phyloP scores from a whole-genome alignment of 2,888 invertebrate genomes.

The Adineta ricciae region DNA sequence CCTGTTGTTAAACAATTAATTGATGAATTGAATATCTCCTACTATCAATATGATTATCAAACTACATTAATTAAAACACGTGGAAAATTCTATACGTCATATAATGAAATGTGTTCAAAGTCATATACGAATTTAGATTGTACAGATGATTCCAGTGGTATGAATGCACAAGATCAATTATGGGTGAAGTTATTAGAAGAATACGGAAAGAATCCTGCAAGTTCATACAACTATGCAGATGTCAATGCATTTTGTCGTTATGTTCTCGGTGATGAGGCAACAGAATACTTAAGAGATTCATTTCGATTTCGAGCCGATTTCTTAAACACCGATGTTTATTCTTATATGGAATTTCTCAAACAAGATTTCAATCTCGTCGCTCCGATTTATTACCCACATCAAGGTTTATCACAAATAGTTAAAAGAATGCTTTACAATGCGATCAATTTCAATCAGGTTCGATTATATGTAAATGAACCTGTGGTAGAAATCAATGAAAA shows the following conservation, averaged over 20 bases:
- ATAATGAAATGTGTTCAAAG: background rate
- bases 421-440: background rate
- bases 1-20: too few species aligned
- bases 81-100: background rate
- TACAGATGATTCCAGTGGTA: background rate
- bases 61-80: background rate
- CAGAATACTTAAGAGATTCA: background rate
- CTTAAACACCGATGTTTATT: background rate
- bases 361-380: background rate
- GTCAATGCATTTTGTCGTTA: background rate
- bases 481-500: background rate
- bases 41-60: background rate
- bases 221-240: background rate
- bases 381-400: background rate
- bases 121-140: background rate
- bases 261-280: background rate
- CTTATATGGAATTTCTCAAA: background rate
- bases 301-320: background rate
- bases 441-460: background rate
- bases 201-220: background rate
- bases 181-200: background rate
- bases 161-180: background rate
- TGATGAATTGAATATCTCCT: too few species aligned
- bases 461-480: background rate
- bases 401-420: background rate